Evolutionary conservation across 2,797 vertebrate genomes (phyloP).

Genomic region (Malacoraja senta): DNA sequence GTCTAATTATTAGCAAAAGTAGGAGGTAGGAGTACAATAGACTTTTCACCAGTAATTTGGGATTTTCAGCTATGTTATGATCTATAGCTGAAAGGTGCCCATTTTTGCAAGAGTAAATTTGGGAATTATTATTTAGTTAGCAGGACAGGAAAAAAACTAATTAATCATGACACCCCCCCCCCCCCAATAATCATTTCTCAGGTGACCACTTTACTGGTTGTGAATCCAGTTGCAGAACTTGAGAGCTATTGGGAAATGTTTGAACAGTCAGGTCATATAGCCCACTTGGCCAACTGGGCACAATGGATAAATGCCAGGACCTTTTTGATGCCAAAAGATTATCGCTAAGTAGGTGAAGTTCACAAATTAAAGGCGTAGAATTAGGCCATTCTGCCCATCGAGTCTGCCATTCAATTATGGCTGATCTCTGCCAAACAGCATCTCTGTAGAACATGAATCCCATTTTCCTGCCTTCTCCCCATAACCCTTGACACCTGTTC

Average conservation of each 20-base stretch:
- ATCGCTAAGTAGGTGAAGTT: not conserved
- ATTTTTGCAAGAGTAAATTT: slow-evolving; percentile 6
- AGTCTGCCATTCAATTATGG: too few species aligned
- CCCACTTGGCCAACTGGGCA: slow-evolving; percentile 7
- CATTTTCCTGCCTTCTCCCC: too few species aligned
- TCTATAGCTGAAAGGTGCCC: not conserved
- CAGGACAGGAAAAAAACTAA: not conserved
- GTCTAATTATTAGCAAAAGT: not conserved
- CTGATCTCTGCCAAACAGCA: too few species aligned
- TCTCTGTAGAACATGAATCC: too few species aligned
- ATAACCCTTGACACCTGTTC: too few species aligned
- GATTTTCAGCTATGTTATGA: slow-evolving; percentile 11
- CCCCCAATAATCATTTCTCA: slow-evolving; percentile 21
- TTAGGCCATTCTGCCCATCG: too few species aligned
- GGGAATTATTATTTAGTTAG: not conserved
- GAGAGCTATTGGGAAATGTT: slow-evolving; percentile 6
- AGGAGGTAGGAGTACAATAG: not conserved
- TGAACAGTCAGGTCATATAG: slow-evolving; percentile 6
- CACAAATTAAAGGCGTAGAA: too few species aligned
- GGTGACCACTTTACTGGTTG: not conserved
- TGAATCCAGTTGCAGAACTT: not conserved
- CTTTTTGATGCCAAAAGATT: not conserved
- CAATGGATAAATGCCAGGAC: not conserved
- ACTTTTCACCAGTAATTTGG: not conserved
- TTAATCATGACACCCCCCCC: not conserved